These are phyloP conservation scores for Cyprinodon diabolis DNA, from an alignment of 2,797 vertebrate species.

Conservation along the genomic window DNA sequence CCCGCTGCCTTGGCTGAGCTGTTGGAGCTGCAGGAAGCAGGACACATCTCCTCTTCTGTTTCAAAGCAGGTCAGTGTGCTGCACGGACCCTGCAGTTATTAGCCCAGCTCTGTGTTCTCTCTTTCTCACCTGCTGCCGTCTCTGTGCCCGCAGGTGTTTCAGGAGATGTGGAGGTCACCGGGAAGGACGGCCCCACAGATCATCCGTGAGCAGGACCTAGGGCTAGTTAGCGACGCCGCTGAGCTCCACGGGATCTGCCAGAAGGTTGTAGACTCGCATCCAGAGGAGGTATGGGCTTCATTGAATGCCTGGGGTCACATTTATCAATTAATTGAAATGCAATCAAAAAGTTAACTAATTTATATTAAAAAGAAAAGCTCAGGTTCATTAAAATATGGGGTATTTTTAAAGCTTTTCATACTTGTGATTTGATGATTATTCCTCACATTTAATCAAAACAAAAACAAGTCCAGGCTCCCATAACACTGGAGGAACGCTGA, in stretches of 20 bases:
- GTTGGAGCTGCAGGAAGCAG: conserved; percentile 87
- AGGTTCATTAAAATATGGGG: no score
- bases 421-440: no score
- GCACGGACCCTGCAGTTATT: conserved; percentile 25
- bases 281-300: conserved; percentile 82
- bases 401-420: background rate
- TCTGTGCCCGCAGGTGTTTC: conserved; percentile 83
- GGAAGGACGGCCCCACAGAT: conserved; percentile 85
- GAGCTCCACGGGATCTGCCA: conserved; percentile 88
- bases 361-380: no score
- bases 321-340: background rate
- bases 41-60: conserved; percentile 86
- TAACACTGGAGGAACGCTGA: no score
- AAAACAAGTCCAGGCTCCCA: no score
- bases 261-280: conserved; percentile 83
- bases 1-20: conserved; percentile 86
- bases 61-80: conserved; percentile 87
- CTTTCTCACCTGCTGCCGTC: conserved; percentile 13
- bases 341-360: background rate
- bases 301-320: background rate
- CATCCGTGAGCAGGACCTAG: conserved; percentile 86
- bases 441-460: no score
- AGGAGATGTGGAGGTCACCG: conserved; percentile 86
- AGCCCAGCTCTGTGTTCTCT: conserved; percentile 33
- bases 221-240: conserved; percentile 81